These are phyloP conservation scores for Syrrhaptes paradoxus DNA, from an alignment of 2,113 vertebrate genomes.

Conservation along the genomic window DNA sequence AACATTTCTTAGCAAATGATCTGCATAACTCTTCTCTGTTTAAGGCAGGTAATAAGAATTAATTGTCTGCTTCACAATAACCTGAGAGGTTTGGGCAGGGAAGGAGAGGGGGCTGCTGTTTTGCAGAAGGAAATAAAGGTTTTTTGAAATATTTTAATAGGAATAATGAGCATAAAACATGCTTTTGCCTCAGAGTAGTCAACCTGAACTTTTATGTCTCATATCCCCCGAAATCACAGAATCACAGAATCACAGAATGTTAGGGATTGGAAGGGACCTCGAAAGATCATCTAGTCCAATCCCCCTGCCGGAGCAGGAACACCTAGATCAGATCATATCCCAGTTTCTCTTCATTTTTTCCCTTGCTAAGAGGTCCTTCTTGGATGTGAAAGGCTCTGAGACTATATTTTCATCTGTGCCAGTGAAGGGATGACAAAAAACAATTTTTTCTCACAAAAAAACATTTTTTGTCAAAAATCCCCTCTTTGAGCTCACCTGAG, in stretches of 20 bases:
- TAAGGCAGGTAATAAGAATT: not conserved
- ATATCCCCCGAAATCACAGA: not conserved
- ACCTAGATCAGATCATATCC: too few relatives aligned
- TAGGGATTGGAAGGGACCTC: too few relatives aligned
- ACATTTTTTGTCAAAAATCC: not conserved
- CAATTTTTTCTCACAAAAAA: not conserved
- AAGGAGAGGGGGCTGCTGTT: not conserved
- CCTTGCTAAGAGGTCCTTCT: not conserved
- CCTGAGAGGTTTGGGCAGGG: not conserved
- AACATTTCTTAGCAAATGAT: not conserved
- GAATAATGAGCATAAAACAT: not conserved
- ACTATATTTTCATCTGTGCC: not conserved
- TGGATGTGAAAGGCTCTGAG: not conserved
- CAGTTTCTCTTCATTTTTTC: not conserved
- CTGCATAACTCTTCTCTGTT: not conserved
- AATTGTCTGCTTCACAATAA: not conserved
- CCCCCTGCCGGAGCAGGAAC: too few relatives aligned
- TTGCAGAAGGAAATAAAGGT: not conserved
- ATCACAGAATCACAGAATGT: too few relatives aligned
- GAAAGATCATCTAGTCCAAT: too few relatives aligned
- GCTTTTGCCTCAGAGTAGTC: not conserved
- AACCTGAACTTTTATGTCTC: not conserved
- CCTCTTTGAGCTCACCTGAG: not conserved
- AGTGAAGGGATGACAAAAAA: not conserved
- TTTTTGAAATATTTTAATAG: not conserved